Base-by-base conservation (phyloP, 1,140 invertebrate genomes). In the Maconellicoccus hirsutus region DNA sequence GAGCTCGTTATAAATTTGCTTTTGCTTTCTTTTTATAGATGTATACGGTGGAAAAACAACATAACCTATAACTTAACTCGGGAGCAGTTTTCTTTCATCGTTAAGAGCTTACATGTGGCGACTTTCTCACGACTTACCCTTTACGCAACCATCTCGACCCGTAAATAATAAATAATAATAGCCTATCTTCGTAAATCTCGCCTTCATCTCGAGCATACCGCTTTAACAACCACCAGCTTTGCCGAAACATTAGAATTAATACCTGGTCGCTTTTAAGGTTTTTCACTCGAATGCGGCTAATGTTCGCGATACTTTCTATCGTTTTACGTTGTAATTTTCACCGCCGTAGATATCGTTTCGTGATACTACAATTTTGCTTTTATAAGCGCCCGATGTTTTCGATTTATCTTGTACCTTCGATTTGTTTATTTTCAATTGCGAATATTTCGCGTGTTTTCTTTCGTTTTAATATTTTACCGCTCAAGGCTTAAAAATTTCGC, bases 101-200 rank as follows among this genome's bases (percentile, higher is more conserved):
- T 52, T 52, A 52, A 52, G 42, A 52, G 42, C 42, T 52, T 52
- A 52, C 42, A 52, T 52, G 42, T 52, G 42, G 16, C 42, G 42
- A 52, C 42, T 52, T 52, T 52, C 42, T 16, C 42, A 52, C 42
- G 42, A 52, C 42, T 52, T 52, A 52, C 42, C 42, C 42, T 52
- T 52, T 52, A 52, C 42, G n/a, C 42, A 52, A 19, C n/a, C 42
- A 52, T 52, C 42, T 52, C 42, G 42, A 52, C 42, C 42, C 42
- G 42, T 52, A 52, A 52, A 52, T 52, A 52, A 52, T 52, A 52
- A 52, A 52, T 52, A 52, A 52, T 52, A 52, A 52, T 52, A 52
- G 42, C 42, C 42, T 52, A 52, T 52, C 42, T 52, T 52, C 42
- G 42, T 52, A 52, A 52, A 52, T 52, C 42, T 52, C 42, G 42